Conservation (phyloP, 2,797 vertebrate species). For the Notamacropus eugenii region DNA sequence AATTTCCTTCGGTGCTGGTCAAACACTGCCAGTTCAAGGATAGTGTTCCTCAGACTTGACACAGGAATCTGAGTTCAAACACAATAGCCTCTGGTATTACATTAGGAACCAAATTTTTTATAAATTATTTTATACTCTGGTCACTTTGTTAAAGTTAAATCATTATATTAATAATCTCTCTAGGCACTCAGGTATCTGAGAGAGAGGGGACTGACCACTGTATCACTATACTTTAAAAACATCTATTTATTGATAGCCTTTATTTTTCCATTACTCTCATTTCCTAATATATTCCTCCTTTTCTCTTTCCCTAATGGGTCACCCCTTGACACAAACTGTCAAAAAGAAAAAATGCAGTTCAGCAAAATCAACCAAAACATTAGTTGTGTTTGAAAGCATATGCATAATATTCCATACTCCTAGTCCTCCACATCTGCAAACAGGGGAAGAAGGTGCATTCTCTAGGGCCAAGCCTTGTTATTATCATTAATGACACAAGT, state of each 20-base stretch:
- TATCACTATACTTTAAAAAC: background rate
- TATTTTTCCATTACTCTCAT: background rate
- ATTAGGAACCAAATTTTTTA: background rate
- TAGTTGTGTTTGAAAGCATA: background rate
- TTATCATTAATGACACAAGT: background rate
- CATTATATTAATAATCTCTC: background rate
- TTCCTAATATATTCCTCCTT: background rate
- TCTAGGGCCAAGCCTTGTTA: background rate
- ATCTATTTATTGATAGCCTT: background rate
- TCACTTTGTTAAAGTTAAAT: background rate
- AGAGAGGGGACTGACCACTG: background rate
- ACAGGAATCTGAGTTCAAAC: conserved; percentile 79
- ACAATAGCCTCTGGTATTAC: background rate
- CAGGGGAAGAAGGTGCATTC: background rate
- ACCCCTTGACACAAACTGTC: background rate
- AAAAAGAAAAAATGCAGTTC: background rate
- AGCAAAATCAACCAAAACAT: background rate
- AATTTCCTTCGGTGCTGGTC: conserved; percentile 84
- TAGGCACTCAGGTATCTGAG: background rate
- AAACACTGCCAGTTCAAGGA: conserved; percentile 80
- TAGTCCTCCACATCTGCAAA: background rate
- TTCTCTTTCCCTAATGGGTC: background rate
- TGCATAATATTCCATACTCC: background rate
- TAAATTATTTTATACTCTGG: background rate
- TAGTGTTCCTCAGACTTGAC: conserved; percentile 75